Evolutionary conservation across 2,113 vertebrate species (phyloP).

Genomic region (Labrus mixtus): DNA sequence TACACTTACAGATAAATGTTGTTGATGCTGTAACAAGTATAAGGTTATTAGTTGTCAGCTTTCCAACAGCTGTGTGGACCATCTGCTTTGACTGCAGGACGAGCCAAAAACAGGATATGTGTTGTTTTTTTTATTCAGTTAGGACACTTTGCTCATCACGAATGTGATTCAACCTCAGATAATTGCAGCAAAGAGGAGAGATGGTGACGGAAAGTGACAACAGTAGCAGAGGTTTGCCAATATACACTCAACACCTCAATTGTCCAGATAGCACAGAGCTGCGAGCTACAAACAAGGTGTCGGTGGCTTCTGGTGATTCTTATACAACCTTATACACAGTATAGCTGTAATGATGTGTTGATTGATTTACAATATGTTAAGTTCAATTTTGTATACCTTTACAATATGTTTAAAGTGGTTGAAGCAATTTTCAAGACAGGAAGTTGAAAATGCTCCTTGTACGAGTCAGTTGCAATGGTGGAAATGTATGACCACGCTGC

Average conservation of each 20-base stretch:
- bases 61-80: slow-evolving; percentile 8
- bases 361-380: not conserved
- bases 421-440: not conserved
- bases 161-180: slow-evolving; percentile 7
- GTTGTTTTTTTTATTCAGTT: not conserved
- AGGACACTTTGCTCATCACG: slow-evolving; percentile 16
- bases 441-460: not conserved
- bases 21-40: not conserved
- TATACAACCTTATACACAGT: too few species aligned
- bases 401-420: not conserved
- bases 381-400: too few species aligned
- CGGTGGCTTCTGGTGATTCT: too few species aligned
- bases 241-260: not conserved
- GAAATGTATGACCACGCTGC: not conserved
- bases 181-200: not conserved
- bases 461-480: not conserved
- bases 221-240: too few species aligned
- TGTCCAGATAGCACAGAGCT: not conserved
- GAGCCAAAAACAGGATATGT: slow-evolving; percentile 8
- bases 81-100: slow-evolving; percentile 8
- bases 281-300: not conserved
- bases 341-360: too few species aligned
- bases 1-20: too few species aligned
- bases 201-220: too few species aligned
- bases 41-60: not conserved